Base-by-base conservation (phyloP, 2,113 vertebrate genomes). In the Festucalex cinctus region DNA sequence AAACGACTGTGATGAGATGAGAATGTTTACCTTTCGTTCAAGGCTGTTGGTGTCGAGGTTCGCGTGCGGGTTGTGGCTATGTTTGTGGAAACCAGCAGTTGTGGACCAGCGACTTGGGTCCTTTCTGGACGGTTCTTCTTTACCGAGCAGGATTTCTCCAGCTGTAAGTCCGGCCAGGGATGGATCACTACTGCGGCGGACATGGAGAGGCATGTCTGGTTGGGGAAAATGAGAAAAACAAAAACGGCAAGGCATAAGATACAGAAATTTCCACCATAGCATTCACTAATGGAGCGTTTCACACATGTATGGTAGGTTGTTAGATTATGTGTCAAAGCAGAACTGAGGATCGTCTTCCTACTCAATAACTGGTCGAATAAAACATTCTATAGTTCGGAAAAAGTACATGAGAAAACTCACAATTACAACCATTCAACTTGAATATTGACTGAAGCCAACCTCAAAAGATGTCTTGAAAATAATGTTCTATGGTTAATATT, bases 141-240 rank as follows among this genome's bases (percentile, higher is more conserved):
- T 88, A 54, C 83, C 78, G 57, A 91, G 91, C 22, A 86, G 91
- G 61, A 82, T 88, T 68, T 97, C 95, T 1, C 92, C 86, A 20
- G 86, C 46, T 51, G 77, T 84, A 49, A 95, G 91, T 80, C 85
- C 95, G 8, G 88, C 89, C 75, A 96, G 82, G 5, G 96, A 93
- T 20, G 97, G 97, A 80, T 99, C 97, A 66, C 97, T 99, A 81
- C 96, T 98, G 24, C 95, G 95, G 9, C 97, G 95, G 39, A 99
- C 97, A 2, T 94, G 96, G 66, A 99, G 94, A 70, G 94, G 94
- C 96, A 98, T 99, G 89, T 93, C 97, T 99, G 71, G 9, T 51
- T 3, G 8, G 48, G 48, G 48, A 68, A 20, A 37, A 13, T 7
- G n/a, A 43, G 37, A 22, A 49, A 56, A 36, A 51, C n/a, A n/a